Evolutionary conservation across 2,113 vertebrate species (phyloP).

Genomic region (Sinocyclocheilus maitianheensis): DNA sequence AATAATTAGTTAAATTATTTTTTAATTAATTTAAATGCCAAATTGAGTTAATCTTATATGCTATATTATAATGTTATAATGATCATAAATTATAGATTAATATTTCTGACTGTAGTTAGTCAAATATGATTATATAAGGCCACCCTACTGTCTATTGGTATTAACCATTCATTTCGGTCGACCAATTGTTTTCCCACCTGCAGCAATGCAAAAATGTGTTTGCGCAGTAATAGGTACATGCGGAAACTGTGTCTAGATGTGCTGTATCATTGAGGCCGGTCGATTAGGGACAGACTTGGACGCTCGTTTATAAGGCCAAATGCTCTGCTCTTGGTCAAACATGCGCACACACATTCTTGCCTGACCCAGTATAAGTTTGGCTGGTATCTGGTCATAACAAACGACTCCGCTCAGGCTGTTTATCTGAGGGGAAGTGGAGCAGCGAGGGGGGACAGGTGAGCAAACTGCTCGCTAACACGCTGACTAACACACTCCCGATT

Average conservation of each 20-base stretch:
- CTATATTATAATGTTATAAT: not conserved
- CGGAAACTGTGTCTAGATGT: slow-evolving; percentile 64
- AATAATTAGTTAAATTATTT: too few relatives aligned
- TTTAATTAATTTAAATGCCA: too few relatives aligned
- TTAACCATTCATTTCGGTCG: not conserved
- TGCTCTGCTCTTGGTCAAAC: slow-evolving; percentile 52
- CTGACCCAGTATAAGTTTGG: slow-evolving; percentile 60
- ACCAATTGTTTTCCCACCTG: not conserved
- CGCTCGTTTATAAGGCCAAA: slow-evolving; percentile 71
- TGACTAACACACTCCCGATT: slow-evolving; percentile 36
- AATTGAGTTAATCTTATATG: not conserved
- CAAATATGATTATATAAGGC: not conserved
- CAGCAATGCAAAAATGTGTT: slow-evolving; percentile 47
- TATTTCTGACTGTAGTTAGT: not conserved
- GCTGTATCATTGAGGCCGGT: slow-evolving; percentile 67
- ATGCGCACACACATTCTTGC: slow-evolving; percentile 21
- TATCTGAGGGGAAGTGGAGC: slow-evolving; percentile 45
- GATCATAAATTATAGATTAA: not conserved
- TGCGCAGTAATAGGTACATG: slow-evolving; percentile 73
- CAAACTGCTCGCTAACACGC: slow-evolving; percentile 30
- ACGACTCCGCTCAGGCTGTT: slow-evolving; percentile 31
- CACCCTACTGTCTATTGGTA: too few relatives aligned
- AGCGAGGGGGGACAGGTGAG: slow-evolving; percentile 35
- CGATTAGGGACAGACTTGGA: slow-evolving; percentile 66
- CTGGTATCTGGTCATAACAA: slow-evolving; percentile 29